Evolutionary conservation across 2,797 vertebrate genomes (phyloP).

Genomic region (Chelonia mydas): DNA sequence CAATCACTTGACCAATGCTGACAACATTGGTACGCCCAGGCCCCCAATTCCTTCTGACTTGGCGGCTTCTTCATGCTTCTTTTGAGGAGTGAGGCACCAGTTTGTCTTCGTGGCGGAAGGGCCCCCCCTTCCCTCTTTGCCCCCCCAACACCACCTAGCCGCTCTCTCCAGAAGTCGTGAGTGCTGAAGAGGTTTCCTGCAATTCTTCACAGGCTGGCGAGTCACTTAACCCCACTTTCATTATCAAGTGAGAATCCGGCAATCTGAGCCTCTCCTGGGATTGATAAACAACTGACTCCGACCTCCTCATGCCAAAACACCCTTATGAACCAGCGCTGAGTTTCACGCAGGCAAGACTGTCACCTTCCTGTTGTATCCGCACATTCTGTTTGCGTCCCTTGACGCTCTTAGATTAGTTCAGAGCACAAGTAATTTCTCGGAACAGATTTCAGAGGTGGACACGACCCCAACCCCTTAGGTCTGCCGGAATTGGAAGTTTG

Average conservation of each 20-base stretch:
- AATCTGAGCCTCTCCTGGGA: neutral
- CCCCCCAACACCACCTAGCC: fast-evolving
- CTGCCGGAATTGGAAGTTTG: constrained; percentile 7
- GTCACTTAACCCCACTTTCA: constrained; percentile 60
- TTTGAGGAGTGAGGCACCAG: neutral
- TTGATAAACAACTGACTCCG: neutral
- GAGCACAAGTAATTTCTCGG: constrained; percentile 60
- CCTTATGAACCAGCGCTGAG: neutral
- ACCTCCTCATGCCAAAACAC: constrained; percentile 4
- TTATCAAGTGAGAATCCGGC: constrained; percentile 31
- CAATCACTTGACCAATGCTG: neutral
- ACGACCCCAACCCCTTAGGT: neutral
- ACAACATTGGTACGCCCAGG: neutral
- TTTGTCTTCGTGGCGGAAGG: constrained; percentile 52
- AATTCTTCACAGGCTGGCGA: constrained; percentile 53
- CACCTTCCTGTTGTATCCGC: constrained; percentile 70
- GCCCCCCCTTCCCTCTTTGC: neutral
- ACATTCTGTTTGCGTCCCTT: constrained; percentile 69
- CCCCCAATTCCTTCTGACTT: neutral
- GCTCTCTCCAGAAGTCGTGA: constrained; percentile 22
- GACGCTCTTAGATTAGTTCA: constrained; percentile 51
- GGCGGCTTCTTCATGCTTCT: no score
- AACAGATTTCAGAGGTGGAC: neutral
- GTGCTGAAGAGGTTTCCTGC: constrained; percentile 76
- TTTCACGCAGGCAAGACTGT: constrained; percentile 47